Base-by-base conservation (phyloP, 2,797 vertebrate species). In the Crypturellus tataupa region DNA sequence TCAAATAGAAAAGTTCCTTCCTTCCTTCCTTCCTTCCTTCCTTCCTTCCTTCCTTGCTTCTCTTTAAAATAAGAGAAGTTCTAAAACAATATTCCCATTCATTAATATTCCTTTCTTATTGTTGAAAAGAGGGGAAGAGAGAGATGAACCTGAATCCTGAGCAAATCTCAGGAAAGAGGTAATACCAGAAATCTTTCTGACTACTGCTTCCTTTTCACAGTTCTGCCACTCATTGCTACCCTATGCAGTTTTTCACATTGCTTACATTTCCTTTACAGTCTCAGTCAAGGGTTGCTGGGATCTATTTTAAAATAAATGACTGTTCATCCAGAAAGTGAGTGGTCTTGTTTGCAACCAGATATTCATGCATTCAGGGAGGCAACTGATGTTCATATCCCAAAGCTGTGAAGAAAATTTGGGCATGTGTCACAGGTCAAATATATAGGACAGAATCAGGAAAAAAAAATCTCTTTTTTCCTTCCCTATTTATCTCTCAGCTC, bases 311-410 rank as follows among this genome's bases (percentile, higher is more conserved):
- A 86, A 90, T 39, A 12, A 10, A 63, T 5, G 25, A 68, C 18
- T 35, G 6, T 31, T 83, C 49, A 77, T 40, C 8, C 31, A 77
- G 37, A 80, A 64, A 77, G 3, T 25, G 1, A n/a, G 1, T 37
- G 5, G 21, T 90, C 55, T 72, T 78, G 1, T 53, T 63, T 58
- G 12, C 37, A 80, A 40, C 5, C 20, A 75, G 21, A 55, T 5
- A 60, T 5, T 9, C 16, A 8, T 0, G 0, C 31, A 18, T 18
- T 53, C 25, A 31, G 7, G 10, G 5, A 44, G 25, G 27, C 8
- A 42, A 39, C 14, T 12, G 12, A 1, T 29, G 6, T 64, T 25
- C 14, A 16, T 2, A 21, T 59, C 65, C 35, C 14, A 80, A 70
- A 88, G 31, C 24, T 12, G 3, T 31, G 15, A 79, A 60, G 70